Evolutionary conservation across 2,888 invertebrate species (phyloP).

Genomic region (Gastrophysa polygoni): DNA sequence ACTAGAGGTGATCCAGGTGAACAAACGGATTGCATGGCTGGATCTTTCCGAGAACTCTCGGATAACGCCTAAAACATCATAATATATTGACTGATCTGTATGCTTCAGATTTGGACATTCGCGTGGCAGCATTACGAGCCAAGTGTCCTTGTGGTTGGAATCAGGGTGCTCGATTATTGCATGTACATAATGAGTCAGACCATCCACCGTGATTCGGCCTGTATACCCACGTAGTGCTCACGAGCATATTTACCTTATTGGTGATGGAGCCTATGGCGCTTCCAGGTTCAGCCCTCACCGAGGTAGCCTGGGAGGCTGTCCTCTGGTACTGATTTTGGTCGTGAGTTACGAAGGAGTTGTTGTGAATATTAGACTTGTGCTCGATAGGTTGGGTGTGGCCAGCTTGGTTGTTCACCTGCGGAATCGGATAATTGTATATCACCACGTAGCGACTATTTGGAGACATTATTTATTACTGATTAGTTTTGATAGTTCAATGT

Average conservation of each 20-base stretch:
- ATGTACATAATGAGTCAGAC: no score
- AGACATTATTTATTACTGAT: no score
- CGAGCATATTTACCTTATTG: constrained; percentile 51
- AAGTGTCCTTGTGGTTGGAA: no score
- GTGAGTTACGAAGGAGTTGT: constrained; percentile 36
- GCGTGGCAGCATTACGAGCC: background rate
- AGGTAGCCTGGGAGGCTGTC: constrained; percentile 62
- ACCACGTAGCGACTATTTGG: no score
- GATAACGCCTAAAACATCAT: constrained; percentile 60
- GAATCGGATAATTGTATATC: no score
- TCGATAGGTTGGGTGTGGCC: constrained; percentile 30
- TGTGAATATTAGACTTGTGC: constrained; percentile 18
- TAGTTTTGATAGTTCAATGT: no score
- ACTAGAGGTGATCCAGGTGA: constrained; percentile 59
- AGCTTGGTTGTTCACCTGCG: background rate
- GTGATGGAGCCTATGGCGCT: constrained; percentile 58
- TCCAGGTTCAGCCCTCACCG: constrained; percentile 64
- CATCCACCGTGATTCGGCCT: no score
- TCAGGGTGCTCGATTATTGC: no score
- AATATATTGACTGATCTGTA: background rate
- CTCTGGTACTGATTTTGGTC: constrained; percentile 49
- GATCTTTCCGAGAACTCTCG: constrained; percentile 65
- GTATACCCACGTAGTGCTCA: no score
- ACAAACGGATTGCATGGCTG: constrained; percentile 58
- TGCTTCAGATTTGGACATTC: background rate